Conservation (phyloP, 2,113 vertebrate genomes). For the Taxidea taxus region DNA sequence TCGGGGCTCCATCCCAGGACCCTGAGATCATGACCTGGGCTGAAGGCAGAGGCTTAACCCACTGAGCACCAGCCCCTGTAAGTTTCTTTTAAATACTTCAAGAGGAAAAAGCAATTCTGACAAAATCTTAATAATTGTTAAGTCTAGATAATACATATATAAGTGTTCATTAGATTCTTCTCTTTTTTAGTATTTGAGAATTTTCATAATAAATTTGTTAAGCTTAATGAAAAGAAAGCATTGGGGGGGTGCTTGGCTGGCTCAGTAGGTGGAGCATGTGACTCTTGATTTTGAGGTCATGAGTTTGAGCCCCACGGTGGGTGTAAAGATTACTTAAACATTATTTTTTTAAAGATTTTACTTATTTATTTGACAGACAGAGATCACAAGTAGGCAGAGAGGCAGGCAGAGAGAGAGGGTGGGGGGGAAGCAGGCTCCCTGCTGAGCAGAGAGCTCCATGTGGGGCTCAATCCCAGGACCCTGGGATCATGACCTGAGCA, state of each 20-base stretch:
- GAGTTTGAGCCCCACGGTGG: background rate
- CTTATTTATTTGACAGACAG: no score
- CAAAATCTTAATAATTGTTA: background rate
- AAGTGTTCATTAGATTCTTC: background rate
- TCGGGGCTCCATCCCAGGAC: no score
- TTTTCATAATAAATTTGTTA: background rate
- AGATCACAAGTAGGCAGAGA: no score
- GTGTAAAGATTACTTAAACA: background rate
- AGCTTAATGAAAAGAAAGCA: background rate
- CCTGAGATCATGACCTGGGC: no score
- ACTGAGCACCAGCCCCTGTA: no score
- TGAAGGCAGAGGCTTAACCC: no score
- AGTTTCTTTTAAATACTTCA: background rate
- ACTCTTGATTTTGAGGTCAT: background rate
- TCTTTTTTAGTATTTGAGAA: background rate
- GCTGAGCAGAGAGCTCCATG: no score
- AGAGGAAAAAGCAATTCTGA: background rate
- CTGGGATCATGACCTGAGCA: no score
- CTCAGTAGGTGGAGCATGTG: background rate
- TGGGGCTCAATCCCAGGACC: no score
- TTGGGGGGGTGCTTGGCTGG: background rate
- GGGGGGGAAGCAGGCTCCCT: no score
- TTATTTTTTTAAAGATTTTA: no score
- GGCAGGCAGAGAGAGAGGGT: no score
- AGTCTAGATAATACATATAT: background rate